A percentile compares a stretch with the other conserved stretches of the same genome.
Evolutionary conservation across 2,113 vertebrate genomes (phyloP).

Genomic region (Oncorhynchus keta): DNA sequence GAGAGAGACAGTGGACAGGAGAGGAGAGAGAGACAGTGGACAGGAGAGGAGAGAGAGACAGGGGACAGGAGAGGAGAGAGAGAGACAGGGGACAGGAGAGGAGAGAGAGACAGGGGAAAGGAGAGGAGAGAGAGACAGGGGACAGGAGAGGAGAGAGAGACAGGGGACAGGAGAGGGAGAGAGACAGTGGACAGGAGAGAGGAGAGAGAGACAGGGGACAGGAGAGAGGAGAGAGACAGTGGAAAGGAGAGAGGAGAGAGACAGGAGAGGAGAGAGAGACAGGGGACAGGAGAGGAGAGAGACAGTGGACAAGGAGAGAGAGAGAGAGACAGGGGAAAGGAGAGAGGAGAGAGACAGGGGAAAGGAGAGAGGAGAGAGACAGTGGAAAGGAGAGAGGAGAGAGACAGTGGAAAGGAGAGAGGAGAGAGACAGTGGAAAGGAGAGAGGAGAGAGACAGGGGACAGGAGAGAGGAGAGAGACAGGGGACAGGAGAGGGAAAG

Average conservation of each 20-base stretch:
- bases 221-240: too few species aligned
- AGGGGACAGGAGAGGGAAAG: neutral
- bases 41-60: too few species aligned
- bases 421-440: too few species aligned
- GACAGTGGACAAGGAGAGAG: conserved; percentile 24
- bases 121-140: conserved; percentile 27
- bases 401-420: too few species aligned
- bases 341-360: neutral
- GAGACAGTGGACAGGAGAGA: neutral
- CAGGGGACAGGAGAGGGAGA: neutral
- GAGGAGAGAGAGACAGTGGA: too few species aligned
- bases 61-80: neutral
- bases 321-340: conserved; percentile 4
- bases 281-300: neutral
- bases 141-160: neutral
- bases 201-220: too few species aligned
- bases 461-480: too few species aligned
- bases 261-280: neutral
- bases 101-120: conserved; percentile 24
- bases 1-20: too few species aligned
- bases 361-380: neutral
- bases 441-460: too few species aligned
- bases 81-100: too few species aligned
- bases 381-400: neutral
- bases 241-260: neutral